Evolutionary conservation across 1,140 invertebrate species (phyloP), one percentile per base, ranked within the genome.

Genomic region (Metaphire vulgaris): DNA sequence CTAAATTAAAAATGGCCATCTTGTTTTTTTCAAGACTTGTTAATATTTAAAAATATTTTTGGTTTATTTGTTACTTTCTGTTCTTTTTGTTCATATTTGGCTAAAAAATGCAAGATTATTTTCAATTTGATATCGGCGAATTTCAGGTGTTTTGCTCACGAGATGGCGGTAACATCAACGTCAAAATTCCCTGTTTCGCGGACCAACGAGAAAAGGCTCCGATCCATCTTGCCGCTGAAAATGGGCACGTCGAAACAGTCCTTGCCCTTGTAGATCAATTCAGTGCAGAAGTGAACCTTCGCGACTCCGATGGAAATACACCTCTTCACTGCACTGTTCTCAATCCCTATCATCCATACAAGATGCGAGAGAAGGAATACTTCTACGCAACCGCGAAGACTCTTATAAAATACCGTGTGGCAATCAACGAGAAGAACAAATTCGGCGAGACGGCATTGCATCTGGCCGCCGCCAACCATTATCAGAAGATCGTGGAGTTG

Each of bases 111-210:
- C n/a, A n/a, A n/a, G n/a, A n/a, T n/a, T n/a, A n/a, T n/a, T n/a
- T n/a, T n/a, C n/a, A n/a, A n/a, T n/a, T n/a, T n/a, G n/a, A n/a
- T n/a, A n/a, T n/a, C n/a, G n/a, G n/a, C n/a, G n/a, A n/a, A n/a
- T n/a, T 34, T 26, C 28, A 73, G 72, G 72, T 64, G 0, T 69
- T 75, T 32, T 76, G 70, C 56, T 72, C 69, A 28, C 16, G 32
- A 6, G 72, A 77, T 41, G 31, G 32, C 1, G 72, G 72, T 2
- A 74, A 74, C 64, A 78, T 75, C 34, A 78, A 78, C 31, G 64
- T 75, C 29, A 78, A 78, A 69, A 78, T 78, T 33, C 74, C 77
- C 0, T 78, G 77, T 33, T 78, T 78, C 41, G 56, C 56, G 1
- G 77, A 78, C 70, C 29, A 72, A 65, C 21, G 65, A 33, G 77